A percentile compares a stretch with the other conserved stretches of the same genome.
Evolutionary conservation across 1,140 invertebrate genomes (phyloP).

Genomic region (Elymnias hypermnestra): DNA sequence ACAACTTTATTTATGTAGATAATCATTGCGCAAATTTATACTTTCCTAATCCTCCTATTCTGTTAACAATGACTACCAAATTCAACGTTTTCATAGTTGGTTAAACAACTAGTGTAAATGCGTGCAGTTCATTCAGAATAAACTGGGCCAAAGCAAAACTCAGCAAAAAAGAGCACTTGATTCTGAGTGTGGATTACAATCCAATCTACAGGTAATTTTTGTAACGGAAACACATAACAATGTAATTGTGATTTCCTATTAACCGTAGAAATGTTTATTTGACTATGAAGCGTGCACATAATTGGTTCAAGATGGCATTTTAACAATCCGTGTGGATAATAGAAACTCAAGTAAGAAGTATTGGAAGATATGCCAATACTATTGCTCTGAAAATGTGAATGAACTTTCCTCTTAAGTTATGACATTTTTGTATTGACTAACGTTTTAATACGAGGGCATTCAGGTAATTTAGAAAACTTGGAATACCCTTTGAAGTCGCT

Average conservation of each 20-base stretch:
- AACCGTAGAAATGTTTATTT: conserved; percentile 25
- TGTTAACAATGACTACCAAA: no score
- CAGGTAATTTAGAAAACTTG: no score
- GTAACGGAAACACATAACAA: conserved; percentile 15
- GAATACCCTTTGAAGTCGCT: no score
- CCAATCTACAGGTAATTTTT: conserved; percentile 15
- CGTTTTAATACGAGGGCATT: no score
- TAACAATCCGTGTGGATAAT: conserved; percentile 18
- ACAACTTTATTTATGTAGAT: no score
- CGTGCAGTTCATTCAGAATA: not conserved
- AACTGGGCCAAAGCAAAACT: not conserved
- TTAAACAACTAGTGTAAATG: not conserved
- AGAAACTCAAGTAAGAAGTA: not conserved
- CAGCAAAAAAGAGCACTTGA: not conserved
- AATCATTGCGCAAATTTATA: no score
- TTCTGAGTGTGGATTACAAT: conserved; percentile 10
- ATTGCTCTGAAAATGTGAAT: not conserved
- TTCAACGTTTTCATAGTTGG: not conserved
- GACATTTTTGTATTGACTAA: not conserved
- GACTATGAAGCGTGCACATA: conserved; percentile 31
- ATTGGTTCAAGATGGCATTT: conserved; percentile 35
- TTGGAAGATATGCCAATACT: not conserved
- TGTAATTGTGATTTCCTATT: conserved; percentile 11
- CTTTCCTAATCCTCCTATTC: no score
- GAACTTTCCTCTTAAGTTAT: no score